Evolutionary conservation across 1,140 invertebrate genomes (phyloP), one percentile per base, ranked within the genome.

Genomic region (Portunus trituberculatus): DNA sequence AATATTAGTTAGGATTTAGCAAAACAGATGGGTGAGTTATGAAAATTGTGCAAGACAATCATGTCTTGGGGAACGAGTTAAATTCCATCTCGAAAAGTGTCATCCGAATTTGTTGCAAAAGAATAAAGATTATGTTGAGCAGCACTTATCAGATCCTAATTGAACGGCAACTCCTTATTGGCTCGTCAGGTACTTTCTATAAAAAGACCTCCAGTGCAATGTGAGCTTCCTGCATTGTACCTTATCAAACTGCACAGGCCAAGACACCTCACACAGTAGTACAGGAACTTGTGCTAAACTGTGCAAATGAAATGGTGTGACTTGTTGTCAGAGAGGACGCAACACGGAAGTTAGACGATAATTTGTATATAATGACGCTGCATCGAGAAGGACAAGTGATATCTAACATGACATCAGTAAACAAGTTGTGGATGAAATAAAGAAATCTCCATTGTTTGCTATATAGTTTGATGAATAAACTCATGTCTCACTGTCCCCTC

Each of bases 121-220:
- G 48, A 28, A 92, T 92, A 25, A 92, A 59, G 90, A 59, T 20
- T 92, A 59, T 92, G 28, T 67, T 6, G 90, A 92, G 46, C 25
- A 1, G 46, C 0, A 92, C 45, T 92, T 67, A 92, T 92, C 48
- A 92, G 48, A 6, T 52, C 14, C 14, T 52, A 52, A n/a, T n/a
- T n/a, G n/a, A 90, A n/a, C 32, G 0, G 88, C 88, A 90, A 31
- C 45, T 25, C 45, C 88, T 90, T n/a, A n/a, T n/a, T 52, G 48
- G 14, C 48, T 52, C 48, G 14, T 10, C 46, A 67, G 48, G 48
- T 59, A 29, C 45, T 52, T 52, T 92, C n/a, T 92, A 28, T 59
- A 16, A 92, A 92, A 92, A 25, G 90, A 92, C 90, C 14, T 52
- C 20, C 90, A 92, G 59, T 52, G 90, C 45, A 59, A 16, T 92